A percentile compares a stretch with the other conserved stretches of the same genome.
Conservation (phyloP, 2,888 invertebrate genomes). For the Phortica okadai region DNA sequence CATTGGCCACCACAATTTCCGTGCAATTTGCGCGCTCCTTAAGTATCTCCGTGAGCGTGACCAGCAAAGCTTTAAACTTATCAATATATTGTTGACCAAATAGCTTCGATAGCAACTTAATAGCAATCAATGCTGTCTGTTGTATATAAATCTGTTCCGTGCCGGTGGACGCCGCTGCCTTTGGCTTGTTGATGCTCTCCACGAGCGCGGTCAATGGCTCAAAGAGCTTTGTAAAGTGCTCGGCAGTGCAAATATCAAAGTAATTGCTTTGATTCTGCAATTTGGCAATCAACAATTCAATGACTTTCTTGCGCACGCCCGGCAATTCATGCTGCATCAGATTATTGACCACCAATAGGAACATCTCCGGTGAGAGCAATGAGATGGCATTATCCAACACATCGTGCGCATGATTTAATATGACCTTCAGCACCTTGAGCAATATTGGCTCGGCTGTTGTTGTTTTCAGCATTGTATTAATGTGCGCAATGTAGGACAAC, state of each 20-base stretch:
- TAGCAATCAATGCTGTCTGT: slow-evolving; percentile 88
- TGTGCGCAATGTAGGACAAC: slow-evolving; percentile 82
- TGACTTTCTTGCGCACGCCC: slow-evolving; percentile 86
- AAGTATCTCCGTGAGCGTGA: slow-evolving; percentile 79
- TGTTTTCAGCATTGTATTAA: slow-evolving; percentile 80
- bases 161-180: slow-evolving; percentile 65
- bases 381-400: slow-evolving; percentile 88
- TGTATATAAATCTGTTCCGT: slow-evolving; percentile 82
- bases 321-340: slow-evolving; percentile 84
- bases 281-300: slow-evolving; percentile 91
- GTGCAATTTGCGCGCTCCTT: slow-evolving; percentile 67
- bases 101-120: slow-evolving; percentile 88
- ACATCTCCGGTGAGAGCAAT: slow-evolving; percentile 86
- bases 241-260: slow-evolving; percentile 78
- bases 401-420: slow-evolving; percentile 87
- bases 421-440: slow-evolving; percentile 88
- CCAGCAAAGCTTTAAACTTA: slow-evolving; percentile 84
- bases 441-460: slow-evolving; percentile 77
- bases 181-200: slow-evolving; percentile 77
- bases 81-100: slow-evolving; percentile 83
- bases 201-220: slow-evolving; percentile 81
- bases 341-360: slow-evolving; percentile 86
- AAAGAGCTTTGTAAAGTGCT: slow-evolving; percentile 80
- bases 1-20: slow-evolving; percentile 81
- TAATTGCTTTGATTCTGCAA: slow-evolving; percentile 83